A percentile compares a stretch with the other conserved stretches of the same genome.
These are phyloP conservation scores for Aleiodes alternator DNA, from an alignment of 2,888 invertebrate genomes.

Conservation along the genomic window DNA sequence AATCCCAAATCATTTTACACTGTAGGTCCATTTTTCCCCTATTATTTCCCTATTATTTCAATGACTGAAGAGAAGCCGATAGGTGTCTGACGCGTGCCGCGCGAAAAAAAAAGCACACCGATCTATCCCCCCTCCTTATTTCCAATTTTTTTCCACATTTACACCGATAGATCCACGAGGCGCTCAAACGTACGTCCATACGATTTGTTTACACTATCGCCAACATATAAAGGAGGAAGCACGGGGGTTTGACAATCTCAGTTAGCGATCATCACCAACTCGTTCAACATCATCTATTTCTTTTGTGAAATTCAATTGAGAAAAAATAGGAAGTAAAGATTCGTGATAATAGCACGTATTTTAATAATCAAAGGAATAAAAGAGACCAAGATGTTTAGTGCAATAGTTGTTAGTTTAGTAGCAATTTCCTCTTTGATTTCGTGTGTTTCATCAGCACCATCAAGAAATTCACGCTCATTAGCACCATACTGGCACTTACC, in stretches of 20 bases:
- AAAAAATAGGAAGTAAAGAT: neutral
- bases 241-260: slow-evolving; percentile 73
- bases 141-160: neutral
- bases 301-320: too few relatives aligned
- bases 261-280: slow-evolving; percentile 67
- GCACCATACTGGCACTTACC: slow-evolving; percentile 70
- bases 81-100: slow-evolving; percentile 18
- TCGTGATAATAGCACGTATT: neutral
- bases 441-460: slow-evolving; percentile 52
- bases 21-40: too few relatives aligned
- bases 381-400: slow-evolving; percentile 40
- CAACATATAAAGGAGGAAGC: slow-evolving; percentile 73
- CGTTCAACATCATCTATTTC: slow-evolving; percentile 52
- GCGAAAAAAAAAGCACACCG: slow-evolving; percentile 47
- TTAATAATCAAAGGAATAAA: neutral
- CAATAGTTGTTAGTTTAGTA: slow-evolving; percentile 28
- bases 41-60: neutral
- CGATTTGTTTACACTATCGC: slow-evolving; percentile 72
- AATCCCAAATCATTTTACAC: too few relatives aligned
- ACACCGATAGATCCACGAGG: slow-evolving; percentile 59
- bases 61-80: slow-evolving; percentile 14
- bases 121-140: slow-evolving; percentile 15
- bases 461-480: slow-evolving; percentile 47
- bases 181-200: slow-evolving; percentile 64
- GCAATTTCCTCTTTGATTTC: slow-evolving; percentile 34